Conservation (phyloP, 1,140 invertebrate species). For the Pararge aegeria region DNA sequence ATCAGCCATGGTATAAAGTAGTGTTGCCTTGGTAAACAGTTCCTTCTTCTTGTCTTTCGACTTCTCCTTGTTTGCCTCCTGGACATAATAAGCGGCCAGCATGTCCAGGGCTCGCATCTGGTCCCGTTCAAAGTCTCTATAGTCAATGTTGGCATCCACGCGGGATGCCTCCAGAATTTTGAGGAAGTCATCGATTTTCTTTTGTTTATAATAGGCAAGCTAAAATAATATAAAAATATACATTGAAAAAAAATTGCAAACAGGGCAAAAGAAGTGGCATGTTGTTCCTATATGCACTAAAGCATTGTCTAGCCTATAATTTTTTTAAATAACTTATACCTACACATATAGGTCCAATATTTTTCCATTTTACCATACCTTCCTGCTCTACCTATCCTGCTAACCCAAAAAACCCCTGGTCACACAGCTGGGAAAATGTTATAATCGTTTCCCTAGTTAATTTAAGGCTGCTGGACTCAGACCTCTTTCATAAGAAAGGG, state of each 20-base stretch:
- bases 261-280: too few species aligned
- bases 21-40: constrained; percentile 97
- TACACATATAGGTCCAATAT: too few species aligned
- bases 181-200: constrained; percentile 95
- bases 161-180: constrained; percentile 94
- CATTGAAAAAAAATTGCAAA: not conserved
- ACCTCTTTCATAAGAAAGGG: too few species aligned
- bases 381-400: too few species aligned
- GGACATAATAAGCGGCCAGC: constrained; percentile 98
- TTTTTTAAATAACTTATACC: too few species aligned
- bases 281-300: too few species aligned
- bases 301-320: too few species aligned
- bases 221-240: constrained; percentile 53
- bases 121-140: constrained; percentile 96
- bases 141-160: constrained; percentile 92
- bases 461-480: too few species aligned
- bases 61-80: constrained; percentile 97
- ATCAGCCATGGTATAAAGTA: constrained; percentile 98
- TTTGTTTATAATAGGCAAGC: constrained; percentile 98
- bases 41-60: constrained; percentile 97
- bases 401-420: too few species aligned
- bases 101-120: constrained; percentile 98
- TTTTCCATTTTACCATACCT: too few species aligned
- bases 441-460: too few species aligned
- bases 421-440: too few species aligned